phyloP scores from a whole-genome alignment of 92 coral and sea anemone genomes.

The Porites rus region DNA sequence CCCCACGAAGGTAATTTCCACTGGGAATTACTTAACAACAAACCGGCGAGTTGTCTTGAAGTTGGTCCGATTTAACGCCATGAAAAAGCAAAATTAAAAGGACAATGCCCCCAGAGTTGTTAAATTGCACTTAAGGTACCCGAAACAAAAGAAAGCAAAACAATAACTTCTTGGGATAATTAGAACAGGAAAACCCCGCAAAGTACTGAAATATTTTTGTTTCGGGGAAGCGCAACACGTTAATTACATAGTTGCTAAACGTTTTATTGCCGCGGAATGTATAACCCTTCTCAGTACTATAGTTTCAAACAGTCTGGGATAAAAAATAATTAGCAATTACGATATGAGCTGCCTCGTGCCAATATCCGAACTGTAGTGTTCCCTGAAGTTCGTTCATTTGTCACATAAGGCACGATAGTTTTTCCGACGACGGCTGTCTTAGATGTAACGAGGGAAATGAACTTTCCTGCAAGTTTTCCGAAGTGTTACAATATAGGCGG shows the following conservation, averaged over 20 bases:
- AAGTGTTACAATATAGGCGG: too few relatives aligned
- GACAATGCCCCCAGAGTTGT: constrained; percentile 9
- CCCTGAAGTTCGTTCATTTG: not conserved
- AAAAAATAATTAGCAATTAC: not conserved
- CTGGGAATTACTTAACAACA: constrained; percentile 45
- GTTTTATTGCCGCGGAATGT: not conserved
- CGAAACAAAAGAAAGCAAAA: constrained; percentile 24
- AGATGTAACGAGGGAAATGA: not conserved
- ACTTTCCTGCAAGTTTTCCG: not conserved
- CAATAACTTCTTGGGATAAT: constrained; percentile 17
- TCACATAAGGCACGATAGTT: not conserved
- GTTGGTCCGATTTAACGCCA: constrained; percentile 29
- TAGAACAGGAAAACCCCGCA: constrained; percentile 48
- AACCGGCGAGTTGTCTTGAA: constrained; percentile 35
- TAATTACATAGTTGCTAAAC: constrained; percentile 18
- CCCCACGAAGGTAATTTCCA: constrained; percentile 59
- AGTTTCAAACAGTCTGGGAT: not conserved
- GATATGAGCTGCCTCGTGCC: not conserved
- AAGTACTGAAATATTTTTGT: constrained; percentile 2
- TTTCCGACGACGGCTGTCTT: not conserved
- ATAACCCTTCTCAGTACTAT: not conserved
- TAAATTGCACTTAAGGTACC: constrained; percentile 18
- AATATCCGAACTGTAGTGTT: constrained; percentile 10
- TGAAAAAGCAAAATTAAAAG: constrained; percentile 20
- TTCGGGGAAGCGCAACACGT: constrained; percentile 5